Base-by-base conservation (phyloP, 2,888 invertebrate genomes). In the Drosophila fungiperda region DNA sequence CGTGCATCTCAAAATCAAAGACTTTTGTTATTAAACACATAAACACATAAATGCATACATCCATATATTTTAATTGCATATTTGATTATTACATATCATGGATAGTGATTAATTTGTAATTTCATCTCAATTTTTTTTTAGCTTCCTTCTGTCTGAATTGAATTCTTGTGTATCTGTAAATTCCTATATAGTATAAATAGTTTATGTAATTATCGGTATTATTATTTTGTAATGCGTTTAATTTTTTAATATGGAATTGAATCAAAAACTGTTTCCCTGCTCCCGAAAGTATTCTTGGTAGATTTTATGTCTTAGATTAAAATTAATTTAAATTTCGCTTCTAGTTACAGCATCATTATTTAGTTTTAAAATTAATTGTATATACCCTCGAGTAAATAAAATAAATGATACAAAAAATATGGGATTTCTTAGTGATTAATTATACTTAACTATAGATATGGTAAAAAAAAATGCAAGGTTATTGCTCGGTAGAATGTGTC, bases 1-100 rank as follows among this genome's bases (percentile, higher is more conserved):
- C 78, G 78, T 67, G 90, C 80, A 90, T 90, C 91, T 90, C 90
- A 88, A 88, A 76, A 71, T 76, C 83, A 82, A 91, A 90, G 91
- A 90, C 90, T 90, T 90, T 84, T 80, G 73, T 83, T 87, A 75
- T 68, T 26, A 74, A 36, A 79, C 61, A 63, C 49, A 60, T 26
- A 74, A 36, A 79, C 61, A 63, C 49, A 60, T 38, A 68, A 20
- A 58, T 60, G 68, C 33, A 49, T 48, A 55, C 48, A 49, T 61
- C 58, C 62, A 20, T 38, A 40, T 50, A 35, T 36, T 77, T 52
- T 61, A 58, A 64, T 60, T 74, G 76, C 58, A 76, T 73, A 72
- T 59, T 70, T 75, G 63, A 48, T 59, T 76, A 70, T 62, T 64
- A 61, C 70, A 59, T 62, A 62, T 82, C 73, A 40, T 58, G 40